Conservation (phyloP, 1,140 invertebrate species). For the Neomicropteryx cornuta region DNA sequence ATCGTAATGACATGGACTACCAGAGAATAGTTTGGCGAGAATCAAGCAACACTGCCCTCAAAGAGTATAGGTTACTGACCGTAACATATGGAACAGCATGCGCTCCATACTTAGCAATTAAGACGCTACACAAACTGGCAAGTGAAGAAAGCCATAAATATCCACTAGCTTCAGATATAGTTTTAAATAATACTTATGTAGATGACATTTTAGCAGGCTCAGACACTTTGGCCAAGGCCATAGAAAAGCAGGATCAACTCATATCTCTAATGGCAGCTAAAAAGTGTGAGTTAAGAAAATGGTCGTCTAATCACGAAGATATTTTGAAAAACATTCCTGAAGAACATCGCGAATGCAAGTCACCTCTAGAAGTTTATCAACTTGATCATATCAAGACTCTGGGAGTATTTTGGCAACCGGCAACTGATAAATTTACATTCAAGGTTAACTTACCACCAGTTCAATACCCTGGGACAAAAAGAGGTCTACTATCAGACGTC, state of each 20-base stretch:
- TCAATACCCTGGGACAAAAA: constrained; percentile 14
- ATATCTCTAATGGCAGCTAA: constrained; percentile 13
- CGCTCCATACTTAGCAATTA: constrained; percentile 25
- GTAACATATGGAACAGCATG: constrained; percentile 24
- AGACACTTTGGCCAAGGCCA: constrained; percentile 19
- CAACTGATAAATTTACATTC: constrained; percentile 15
- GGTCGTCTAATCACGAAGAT: constrained; percentile 19
- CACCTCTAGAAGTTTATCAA: constrained; percentile 8
- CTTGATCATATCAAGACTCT: constrained; percentile 17
- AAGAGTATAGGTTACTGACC: constrained; percentile 17
- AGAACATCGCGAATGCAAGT: constrained; percentile 2
- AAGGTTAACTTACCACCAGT: constrained; percentile 4
- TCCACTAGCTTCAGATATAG: constrained; percentile 16
- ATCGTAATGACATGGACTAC: constrained; percentile 13
- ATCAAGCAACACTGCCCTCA: constrained; percentile 5
- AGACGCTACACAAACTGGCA: constrained; percentile 23
- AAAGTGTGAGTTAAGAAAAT: constrained; percentile 21
- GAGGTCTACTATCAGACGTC: constrained; percentile 17
- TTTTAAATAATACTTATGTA: constrained; percentile 25
- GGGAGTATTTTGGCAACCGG: constrained; percentile 21
- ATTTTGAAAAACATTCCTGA: constrained; percentile 12
- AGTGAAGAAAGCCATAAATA: constrained; percentile 16
- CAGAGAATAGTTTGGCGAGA: constrained; percentile 26
- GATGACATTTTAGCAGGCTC: constrained; percentile 27
- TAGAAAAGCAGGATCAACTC: constrained; percentile 5